A percentile compares a stretch with the other conserved stretches of the same genome.
These are phyloP conservation scores for Turdus rufiventris DNA, from an alignment of 2,113 vertebrate species.

Conservation along the genomic window DNA sequence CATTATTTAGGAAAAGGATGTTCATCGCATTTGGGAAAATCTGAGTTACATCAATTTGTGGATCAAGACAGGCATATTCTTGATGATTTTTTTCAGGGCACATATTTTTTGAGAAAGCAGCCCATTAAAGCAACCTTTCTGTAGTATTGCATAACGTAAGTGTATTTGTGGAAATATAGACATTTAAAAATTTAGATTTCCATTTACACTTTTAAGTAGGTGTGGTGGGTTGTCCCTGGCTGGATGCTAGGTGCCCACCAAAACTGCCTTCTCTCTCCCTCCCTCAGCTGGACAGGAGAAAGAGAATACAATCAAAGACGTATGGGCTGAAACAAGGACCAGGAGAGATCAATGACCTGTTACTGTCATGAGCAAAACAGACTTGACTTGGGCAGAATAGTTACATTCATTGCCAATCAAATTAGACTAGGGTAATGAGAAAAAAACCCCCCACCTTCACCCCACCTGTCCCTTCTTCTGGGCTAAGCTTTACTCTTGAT, in stretches of 20 bases:
- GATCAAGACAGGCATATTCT: neutral
- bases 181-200: neutral
- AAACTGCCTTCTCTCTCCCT: neutral
- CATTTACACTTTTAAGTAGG: neutral
- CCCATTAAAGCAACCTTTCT: neutral
- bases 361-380: rapidly evolving
- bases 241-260: neutral
- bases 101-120: neutral
- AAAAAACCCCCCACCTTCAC: neutral
- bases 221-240: neutral
- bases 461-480: neutral
- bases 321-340: neutral
- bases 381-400: neutral
- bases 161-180: neutral
- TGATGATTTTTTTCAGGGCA: neutral
- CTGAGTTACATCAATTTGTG: neutral
- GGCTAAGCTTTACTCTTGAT: neutral
- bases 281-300: neutral
- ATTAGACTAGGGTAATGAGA: neutral
- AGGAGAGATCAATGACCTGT: neutral
- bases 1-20: constrained; percentile 23
- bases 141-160: neutral
- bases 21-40: neutral
- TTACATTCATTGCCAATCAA: neutral
- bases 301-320: neutral